Conservation (phyloP, 2,797 vertebrate genomes). For the Chrosomus eos region DNA sequence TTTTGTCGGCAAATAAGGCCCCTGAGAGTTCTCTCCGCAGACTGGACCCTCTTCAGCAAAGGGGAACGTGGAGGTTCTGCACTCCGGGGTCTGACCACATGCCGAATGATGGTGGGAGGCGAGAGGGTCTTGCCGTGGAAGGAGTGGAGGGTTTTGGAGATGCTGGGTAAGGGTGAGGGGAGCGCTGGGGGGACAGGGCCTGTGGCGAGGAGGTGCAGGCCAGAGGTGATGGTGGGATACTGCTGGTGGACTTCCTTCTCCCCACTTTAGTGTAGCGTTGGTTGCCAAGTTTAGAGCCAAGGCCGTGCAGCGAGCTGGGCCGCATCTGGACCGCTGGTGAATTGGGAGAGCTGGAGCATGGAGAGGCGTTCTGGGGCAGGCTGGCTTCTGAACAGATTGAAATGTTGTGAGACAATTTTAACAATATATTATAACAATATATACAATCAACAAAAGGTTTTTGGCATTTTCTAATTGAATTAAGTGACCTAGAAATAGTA, state of each 20-base stretch:
- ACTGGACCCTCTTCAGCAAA: conserved; percentile 92
- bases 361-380: conserved; percentile 90
- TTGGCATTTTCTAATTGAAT: neutral
- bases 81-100: conserved; percentile 83
- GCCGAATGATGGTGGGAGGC: conserved; percentile 85
- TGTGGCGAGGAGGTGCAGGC: conserved; percentile 87
- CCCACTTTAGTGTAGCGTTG: conserved; percentile 89
- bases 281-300: conserved; percentile 88
- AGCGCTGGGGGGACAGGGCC: conserved; percentile 88
- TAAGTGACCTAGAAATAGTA: neutral
- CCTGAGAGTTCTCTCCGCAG: conserved; percentile 88
- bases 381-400: conserved; percentile 76
- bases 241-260: conserved; percentile 96
- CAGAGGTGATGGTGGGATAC: conserved; percentile 94
- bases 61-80: conserved; percentile 82
- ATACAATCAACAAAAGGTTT: neutral
- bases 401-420: neutral
- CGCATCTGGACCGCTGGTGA: conserved; percentile 90
- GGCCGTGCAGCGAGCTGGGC: conserved; percentile 92
- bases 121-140: conserved; percentile 88
- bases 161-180: conserved; percentile 84
- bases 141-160: conserved; percentile 81
- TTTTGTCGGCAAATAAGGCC: conserved; percentile 82
- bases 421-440: neutral
- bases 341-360: conserved; percentile 91